phyloP scores from a whole-genome alignment of 2,888 invertebrate species.

The Calliscelio sp. region DNA sequence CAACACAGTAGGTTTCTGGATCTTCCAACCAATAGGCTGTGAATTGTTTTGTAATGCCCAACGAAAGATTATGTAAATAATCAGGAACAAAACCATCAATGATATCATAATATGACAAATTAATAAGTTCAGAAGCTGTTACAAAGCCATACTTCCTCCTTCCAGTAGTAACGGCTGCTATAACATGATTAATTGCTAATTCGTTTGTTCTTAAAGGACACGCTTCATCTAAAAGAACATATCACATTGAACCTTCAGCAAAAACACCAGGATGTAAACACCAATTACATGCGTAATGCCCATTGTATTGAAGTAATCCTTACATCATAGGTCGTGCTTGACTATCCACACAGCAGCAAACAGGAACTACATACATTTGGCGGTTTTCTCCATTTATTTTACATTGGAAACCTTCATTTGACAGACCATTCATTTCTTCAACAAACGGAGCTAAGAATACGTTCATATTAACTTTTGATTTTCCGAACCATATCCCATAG shows the following conservation, averaged over 20 bases:
- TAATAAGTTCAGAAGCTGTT: slow-evolving; percentile 41
- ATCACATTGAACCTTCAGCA: neutral
- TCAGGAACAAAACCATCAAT: slow-evolving; percentile 48
- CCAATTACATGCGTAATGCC: slow-evolving; percentile 6
- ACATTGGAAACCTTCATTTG: neutral
- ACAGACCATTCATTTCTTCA: neutral
- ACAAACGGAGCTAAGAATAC: neutral
- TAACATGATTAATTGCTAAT: too few relatives aligned
- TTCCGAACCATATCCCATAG: slow-evolving; percentile 2
- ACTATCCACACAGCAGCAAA: slow-evolving; percentile 13
- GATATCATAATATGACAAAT: slow-evolving; percentile 60
- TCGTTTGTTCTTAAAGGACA: neutral
- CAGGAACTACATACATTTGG: neutral
- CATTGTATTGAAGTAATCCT: slow-evolving; percentile 8
- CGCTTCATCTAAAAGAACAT: neutral
- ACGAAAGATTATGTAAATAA: slow-evolving; percentile 29
- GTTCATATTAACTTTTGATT: slow-evolving; percentile 2
- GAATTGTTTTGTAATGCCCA: slow-evolving; percentile 58
- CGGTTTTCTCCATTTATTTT: neutral
- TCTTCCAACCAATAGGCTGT: slow-evolving; percentile 33
- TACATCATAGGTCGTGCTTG: neutral
- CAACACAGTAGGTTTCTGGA: neutral
- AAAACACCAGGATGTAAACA: neutral
- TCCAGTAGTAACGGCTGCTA: neutral
- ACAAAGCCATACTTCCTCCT: slow-evolving; percentile 37